Base-by-base conservation (phyloP, 2,797 vertebrate species). In the Peromyscus attwateri region DNA sequence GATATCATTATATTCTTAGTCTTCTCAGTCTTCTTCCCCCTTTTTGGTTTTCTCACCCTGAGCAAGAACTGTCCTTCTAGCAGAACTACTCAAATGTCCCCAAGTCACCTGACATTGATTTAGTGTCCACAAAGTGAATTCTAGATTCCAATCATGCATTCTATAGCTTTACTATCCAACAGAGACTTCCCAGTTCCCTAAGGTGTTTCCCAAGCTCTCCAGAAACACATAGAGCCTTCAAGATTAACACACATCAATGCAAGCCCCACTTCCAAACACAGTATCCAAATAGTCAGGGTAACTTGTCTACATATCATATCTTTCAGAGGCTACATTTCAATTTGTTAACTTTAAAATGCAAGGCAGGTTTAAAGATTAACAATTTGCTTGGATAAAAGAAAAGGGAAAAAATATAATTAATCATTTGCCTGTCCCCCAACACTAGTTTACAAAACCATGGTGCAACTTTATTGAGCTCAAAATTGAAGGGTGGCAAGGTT, bases 401-500 rank as follows among this genome's bases (percentile, higher is more conserved):
- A 98, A 95, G 83, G 97, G 97, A 2, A 98, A 99, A 98, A 98
- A 98, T 98, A 98, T 98, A 99, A 99, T 98, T 98, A 98, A 98
- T 98, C 98, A 98, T 97, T 98, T 98, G 98, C 98, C 97, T 98
- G 96, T 98, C 98, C 98, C 97, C 98, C 98, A 98, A 97, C 97
- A 98, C 95, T 85, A 98, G 98, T 98, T 99, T 99, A 98, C 98
- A 98, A 99, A 99, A 99, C 98, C 98, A 90, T 98, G 97, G 97
- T 98, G 98, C 97, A 98, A 99, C 98, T 98, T 99, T 98, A 99
- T 98, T 99, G 98, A 99, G 98, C 98, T 98, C 98, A 98, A 98
- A 98, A 99, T 98, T 98, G 98, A 98, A 98, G 98, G 98, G 98
- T 98, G 98, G 97, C 98, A 98, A 98, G 98, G 98, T 99, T 99